Evolutionary conservation across 2,888 invertebrate genomes (phyloP).

Genomic region (Dyspetes luteomarginatus): DNA sequence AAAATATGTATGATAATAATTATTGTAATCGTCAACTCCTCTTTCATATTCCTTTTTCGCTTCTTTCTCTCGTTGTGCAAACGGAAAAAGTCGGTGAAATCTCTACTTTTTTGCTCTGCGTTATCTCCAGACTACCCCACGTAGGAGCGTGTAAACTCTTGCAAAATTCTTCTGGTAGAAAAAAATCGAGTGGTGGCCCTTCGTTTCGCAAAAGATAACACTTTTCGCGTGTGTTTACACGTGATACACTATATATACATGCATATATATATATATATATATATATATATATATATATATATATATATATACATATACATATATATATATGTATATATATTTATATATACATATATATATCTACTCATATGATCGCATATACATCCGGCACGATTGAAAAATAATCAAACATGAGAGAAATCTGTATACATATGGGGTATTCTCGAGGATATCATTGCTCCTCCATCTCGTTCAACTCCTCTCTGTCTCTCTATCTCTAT

Average conservation of each 20-base stretch:
- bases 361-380: conserved; percentile 9
- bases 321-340: conserved; percentile 28
- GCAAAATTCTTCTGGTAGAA: conserved; percentile 48
- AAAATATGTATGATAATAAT: conserved; percentile 29
- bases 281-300: conserved; percentile 17
- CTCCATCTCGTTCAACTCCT: conserved; percentile 56
- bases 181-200: conserved; percentile 49
- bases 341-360: conserved; percentile 27
- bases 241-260: no score
- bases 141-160: conserved; percentile 1
- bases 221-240: conserved; percentile 63
- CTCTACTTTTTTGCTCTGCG: conserved; percentile 33
- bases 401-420: conserved; percentile 65
- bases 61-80: conserved; percentile 22
- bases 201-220: conserved; percentile 69
- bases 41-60: conserved; percentile 23
- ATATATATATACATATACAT: conserved; percentile 34
- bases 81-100: conserved; percentile 26
- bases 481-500: conserved; percentile 56
- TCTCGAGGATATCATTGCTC: conserved; percentile 48
- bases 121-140: conserved; percentile 49
- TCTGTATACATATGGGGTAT: neutral
- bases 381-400: conserved; percentile 71
- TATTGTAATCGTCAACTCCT: conserved; percentile 56
- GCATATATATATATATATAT: conserved; percentile 3